Percentiles rank a stretch among this genome's conserved stretches.
These are phyloP conservation scores for Misgurnus anguillicaudatus DNA, from an alignment of 2,113 vertebrate genomes.

Conservation along the genomic window DNA sequence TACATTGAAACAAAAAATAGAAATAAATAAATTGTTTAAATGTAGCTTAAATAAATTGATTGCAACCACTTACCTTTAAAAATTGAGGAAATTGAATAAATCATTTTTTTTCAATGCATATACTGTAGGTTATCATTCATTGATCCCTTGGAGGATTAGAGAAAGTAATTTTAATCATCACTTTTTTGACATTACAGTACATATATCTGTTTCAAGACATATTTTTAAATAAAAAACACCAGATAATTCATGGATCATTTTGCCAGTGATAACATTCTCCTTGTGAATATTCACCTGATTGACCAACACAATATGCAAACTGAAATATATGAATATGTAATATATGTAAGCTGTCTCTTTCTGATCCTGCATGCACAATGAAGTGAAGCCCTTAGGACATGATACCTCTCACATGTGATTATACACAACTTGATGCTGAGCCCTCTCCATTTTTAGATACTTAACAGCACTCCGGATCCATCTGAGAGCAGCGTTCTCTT, in stretches of 20 bases:
- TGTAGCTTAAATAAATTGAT: no score
- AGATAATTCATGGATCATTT: background rate
- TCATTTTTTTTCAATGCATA: no score
- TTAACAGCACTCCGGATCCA: conserved; percentile 7
- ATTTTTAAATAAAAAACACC: background rate
- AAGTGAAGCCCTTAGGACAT: background rate
- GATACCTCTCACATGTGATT: conserved; percentile 1
- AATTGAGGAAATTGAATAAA: no score
- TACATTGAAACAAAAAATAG: no score
- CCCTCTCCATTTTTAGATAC: background rate
- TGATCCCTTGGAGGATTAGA: no score
- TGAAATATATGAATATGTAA: background rate
- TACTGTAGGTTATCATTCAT: no score
- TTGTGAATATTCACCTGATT: background rate
- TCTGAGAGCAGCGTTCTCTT: background rate
- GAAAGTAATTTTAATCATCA: no score
- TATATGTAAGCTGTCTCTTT: background rate
- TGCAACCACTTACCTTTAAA: no score
- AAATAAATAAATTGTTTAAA: no score
- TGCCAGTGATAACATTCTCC: background rate
- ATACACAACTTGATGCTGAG: background rate
- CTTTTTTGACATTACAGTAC: no score
- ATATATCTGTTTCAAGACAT: background rate
- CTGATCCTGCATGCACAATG: conserved; percentile 5
- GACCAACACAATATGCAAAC: background rate